Conservation (phyloP, 2,888 invertebrate genomes). For the Leucoptera coffeella region DNA sequence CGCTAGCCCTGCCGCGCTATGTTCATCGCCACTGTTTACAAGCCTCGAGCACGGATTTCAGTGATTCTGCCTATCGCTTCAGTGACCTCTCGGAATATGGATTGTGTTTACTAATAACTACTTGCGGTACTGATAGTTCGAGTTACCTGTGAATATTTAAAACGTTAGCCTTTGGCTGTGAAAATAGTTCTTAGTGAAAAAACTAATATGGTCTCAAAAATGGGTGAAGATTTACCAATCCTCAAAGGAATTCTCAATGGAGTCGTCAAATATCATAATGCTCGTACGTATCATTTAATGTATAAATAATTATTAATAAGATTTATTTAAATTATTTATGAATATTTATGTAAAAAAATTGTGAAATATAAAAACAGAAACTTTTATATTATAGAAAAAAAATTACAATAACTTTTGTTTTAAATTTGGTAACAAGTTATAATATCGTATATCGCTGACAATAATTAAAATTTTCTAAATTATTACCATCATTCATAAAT, state of each 20-base stretch:
- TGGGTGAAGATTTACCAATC: constrained; percentile 88
- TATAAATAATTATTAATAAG: constrained; percentile 2
- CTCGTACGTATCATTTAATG: constrained; percentile 67
- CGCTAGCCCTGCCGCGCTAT: constrained; percentile 49
- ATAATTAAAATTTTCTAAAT: no score
- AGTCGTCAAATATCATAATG: constrained; percentile 87
- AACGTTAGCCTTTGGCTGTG: constrained; percentile 46
- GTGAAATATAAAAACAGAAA: neutral
- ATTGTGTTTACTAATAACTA: constrained; percentile 10
- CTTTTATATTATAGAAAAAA: no score
- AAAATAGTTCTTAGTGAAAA: no score
- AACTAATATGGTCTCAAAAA: constrained; percentile 52
- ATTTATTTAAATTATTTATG: constrained; percentile 6
- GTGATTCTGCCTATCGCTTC: constrained; percentile 33
- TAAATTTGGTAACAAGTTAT: no score
- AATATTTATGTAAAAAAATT: neutral
- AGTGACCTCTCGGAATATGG: constrained; percentile 34
- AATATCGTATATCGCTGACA: no score
- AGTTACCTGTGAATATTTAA: constrained; percentile 28
- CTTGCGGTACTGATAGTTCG: constrained; percentile 12
- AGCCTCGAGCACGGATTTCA: constrained; percentile 34
- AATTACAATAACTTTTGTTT: no score
- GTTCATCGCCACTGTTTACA: constrained; percentile 22
- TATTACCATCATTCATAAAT: no score
- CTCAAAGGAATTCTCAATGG: constrained; percentile 87